Evolutionary conservation across 2,888 invertebrate species (phyloP).

Genomic region (Leptodirus hochenwartii): DNA sequence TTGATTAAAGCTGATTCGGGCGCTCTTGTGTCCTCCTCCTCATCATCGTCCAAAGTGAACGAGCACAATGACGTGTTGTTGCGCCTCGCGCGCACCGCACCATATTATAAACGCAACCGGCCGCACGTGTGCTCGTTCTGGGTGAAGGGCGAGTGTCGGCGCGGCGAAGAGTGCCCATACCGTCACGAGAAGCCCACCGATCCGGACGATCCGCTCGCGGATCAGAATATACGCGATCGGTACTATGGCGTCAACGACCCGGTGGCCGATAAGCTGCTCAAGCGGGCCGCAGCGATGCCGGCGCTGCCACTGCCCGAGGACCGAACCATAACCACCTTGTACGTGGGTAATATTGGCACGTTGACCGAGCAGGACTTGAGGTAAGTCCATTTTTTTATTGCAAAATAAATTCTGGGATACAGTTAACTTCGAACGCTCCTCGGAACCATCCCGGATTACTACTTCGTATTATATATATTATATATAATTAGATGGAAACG

Average conservation of each 20-base stretch:
- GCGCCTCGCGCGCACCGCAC: constrained; percentile 78
- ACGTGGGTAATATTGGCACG: constrained; percentile 83
- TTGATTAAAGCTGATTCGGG: constrained; percentile 24
- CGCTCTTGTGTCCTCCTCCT: no score
- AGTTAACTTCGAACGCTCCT: no score
- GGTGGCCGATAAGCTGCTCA: constrained; percentile 84
- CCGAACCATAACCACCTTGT: constrained; percentile 86
- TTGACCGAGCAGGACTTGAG: constrained; percentile 76
- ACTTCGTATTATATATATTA: no score
- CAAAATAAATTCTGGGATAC: no score
- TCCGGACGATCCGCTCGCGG: constrained; percentile 89
- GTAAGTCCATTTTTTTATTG: no score
- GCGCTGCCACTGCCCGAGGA: constrained; percentile 92
- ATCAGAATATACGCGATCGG: constrained; percentile 88
- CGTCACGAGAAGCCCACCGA: constrained; percentile 92
- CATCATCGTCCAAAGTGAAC: constrained; percentile 57
- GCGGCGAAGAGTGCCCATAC: constrained; percentile 94
- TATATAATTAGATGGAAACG: no score
- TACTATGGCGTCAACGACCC: constrained; percentile 94
- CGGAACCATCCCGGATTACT: no score
- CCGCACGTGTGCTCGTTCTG: constrained; percentile 96
- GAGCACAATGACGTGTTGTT: constrained; percentile 66
- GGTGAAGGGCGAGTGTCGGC: constrained; percentile 94
- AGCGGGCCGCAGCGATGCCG: constrained; percentile 83
- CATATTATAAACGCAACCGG: constrained; percentile 87